Evolutionary conservation across 35 echinoderm and acorn worm genomes (phyloP).

Genomic region (Lytechinus variegatus): DNA sequence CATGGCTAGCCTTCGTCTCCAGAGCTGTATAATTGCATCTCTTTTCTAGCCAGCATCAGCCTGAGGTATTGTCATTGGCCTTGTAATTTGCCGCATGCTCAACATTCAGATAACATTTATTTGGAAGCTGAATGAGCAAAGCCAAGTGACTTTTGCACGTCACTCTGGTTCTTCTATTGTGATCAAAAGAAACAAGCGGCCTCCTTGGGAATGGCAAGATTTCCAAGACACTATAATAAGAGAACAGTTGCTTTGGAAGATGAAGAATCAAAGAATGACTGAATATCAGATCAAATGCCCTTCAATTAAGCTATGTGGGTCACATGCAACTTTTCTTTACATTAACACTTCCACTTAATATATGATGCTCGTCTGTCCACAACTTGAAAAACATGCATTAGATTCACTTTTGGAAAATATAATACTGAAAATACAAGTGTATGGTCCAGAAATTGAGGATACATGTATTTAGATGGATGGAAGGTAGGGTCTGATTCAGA

Average conservation of each 20-base stretch:
- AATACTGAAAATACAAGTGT: background rate
- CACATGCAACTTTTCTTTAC: background rate
- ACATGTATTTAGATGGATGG: background rate
- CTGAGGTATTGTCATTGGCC: constrained; percentile 16
- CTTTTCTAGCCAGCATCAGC: background rate
- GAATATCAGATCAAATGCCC: background rate
- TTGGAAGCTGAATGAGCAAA: constrained; percentile 12
- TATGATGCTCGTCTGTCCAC: background rate
- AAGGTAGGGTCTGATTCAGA: background rate
- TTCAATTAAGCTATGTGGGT: background rate
- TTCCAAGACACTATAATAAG: background rate
- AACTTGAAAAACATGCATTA: background rate
- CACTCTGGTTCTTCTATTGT: background rate
- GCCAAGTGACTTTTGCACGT: constrained; percentile 9
- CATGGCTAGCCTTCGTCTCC: background rate
- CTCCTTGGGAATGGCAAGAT: background rate
- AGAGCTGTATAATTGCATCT: background rate
- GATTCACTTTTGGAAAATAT: background rate
- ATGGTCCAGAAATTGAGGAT: background rate
- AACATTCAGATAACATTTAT: constrained; percentile 30
- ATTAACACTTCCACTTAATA: background rate
- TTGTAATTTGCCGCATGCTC: constrained; percentile 41
- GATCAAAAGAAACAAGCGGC: background rate
- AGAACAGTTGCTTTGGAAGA: background rate
- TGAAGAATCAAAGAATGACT: background rate